Evolutionary conservation across 37 sponge, comb jelly and placozoan genomes (phyloP).

Genomic region (Lycopodina hypogea): DNA sequence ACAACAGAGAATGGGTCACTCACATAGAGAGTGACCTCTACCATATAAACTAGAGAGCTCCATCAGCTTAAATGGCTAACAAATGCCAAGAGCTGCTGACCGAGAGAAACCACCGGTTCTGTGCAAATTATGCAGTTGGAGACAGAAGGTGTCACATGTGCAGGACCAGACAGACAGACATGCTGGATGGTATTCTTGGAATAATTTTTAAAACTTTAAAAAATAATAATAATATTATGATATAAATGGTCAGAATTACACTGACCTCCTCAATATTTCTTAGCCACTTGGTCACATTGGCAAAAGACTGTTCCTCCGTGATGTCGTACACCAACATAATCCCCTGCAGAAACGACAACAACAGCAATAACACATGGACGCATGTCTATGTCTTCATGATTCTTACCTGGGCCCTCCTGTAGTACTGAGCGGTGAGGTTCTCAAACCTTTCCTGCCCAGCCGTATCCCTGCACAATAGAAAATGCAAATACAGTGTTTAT

Average conservation of each 20-base stretch:
- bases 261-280: conserved; percentile 78
- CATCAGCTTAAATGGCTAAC: no score
- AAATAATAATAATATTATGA: no score
- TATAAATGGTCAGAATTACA: neutral
- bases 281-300: conserved; percentile 81
- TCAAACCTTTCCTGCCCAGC: conserved; percentile 92
- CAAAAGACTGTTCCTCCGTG: conserved; percentile 70
- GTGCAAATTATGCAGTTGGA: no score
- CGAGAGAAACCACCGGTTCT: no score
- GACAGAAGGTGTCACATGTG: no score
- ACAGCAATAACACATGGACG: neutral
- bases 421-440: conserved; percentile 85
- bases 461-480: conserved; percentile 64
- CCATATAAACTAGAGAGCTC: no score
- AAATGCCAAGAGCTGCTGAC: no score
- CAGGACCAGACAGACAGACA: no score
- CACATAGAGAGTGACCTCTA: no score
- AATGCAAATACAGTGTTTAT: neutral
- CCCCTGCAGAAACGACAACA: conserved; percentile 33
- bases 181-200: no score
- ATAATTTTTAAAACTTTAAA: no score
- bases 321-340: conserved; percentile 83
- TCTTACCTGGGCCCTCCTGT: conserved; percentile 76
- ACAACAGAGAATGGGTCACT: no score
- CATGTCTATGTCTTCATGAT: neutral